Evolutionary conservation across 2,113 vertebrate species (phyloP).

Genomic region (Pedionomus torquatus): DNA sequence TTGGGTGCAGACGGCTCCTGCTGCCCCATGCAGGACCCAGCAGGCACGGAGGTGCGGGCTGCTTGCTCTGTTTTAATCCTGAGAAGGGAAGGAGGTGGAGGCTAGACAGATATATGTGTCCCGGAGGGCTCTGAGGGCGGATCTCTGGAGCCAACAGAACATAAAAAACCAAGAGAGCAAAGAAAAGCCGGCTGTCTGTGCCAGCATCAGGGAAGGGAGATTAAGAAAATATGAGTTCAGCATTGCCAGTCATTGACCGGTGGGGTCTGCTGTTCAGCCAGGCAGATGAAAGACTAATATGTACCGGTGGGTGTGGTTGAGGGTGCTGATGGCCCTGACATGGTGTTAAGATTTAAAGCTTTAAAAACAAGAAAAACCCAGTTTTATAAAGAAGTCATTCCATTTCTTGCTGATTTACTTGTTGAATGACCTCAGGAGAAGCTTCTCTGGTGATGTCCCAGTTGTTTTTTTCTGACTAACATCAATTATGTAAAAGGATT

Average conservation of each 20-base stretch:
- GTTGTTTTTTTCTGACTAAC: not conserved
- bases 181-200: not conserved
- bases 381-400: not conserved
- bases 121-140: constrained; percentile 52
- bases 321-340: not conserved
- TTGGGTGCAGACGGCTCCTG: not conserved
- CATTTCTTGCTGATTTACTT: not conserved
- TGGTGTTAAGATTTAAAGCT: not conserved
- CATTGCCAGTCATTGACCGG: not conserved
- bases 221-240: not conserved
- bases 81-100: constrained; percentile 60
- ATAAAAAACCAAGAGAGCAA: constrained; percentile 27
- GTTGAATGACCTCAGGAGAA: not conserved
- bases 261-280: not conserved
- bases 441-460: not conserved
- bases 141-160: constrained; percentile 19
- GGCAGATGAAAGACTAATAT: not conserved
- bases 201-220: not conserved
- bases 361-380: not conserved
- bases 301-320: not conserved
- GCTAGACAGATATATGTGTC: constrained; percentile 10
- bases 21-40: constrained; percentile 48
- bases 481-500: not conserved
- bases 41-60: constrained; percentile 37
- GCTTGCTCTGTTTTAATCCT: constrained; percentile 52